A percentile compares a stretch with the other conserved stretches of the same genome.
These are phyloP conservation scores for Drosophila mojavensis DNA, from an alignment of 1,140 invertebrate species.

Conservation along the genomic window DNA sequence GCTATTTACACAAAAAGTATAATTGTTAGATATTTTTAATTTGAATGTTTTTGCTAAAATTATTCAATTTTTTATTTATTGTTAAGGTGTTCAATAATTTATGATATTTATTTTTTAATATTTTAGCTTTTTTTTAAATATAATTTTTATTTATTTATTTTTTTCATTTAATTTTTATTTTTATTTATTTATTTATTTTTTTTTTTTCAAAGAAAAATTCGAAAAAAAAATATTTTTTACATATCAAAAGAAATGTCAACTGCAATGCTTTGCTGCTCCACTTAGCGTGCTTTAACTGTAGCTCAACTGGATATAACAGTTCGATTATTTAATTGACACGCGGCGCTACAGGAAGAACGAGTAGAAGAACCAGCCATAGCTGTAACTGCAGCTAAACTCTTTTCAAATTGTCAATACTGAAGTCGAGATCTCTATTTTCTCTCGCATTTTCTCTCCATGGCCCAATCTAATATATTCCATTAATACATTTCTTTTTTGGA, in stretches of 20 bases:
- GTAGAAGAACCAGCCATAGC: not conserved
- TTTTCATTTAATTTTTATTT: too few species aligned
- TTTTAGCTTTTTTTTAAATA: too few species aligned
- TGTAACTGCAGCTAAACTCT: not conserved
- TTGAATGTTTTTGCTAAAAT: too few species aligned
- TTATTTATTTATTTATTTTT: too few species aligned
- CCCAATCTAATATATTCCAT: constrained; percentile 66
- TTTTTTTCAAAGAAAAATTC: too few species aligned
- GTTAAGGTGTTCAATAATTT: too few species aligned
- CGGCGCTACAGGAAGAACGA: constrained; percentile 18
- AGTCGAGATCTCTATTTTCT: constrained; percentile 45
- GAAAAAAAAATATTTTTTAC: too few species aligned
- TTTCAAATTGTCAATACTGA: not conserved
- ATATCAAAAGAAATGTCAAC: not conserved
- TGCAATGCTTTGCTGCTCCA: not conserved
- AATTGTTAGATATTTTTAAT: too few species aligned
- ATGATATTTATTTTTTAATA: too few species aligned
- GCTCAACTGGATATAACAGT: constrained; percentile 24
- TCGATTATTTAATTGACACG: constrained; percentile 16
- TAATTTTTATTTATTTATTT: too few species aligned
- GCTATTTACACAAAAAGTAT: too few species aligned
- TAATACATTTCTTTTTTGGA: constrained; percentile 56
- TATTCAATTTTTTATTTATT: too few species aligned
- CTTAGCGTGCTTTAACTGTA: constrained; percentile 5
- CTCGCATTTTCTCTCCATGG: constrained; percentile 12